Conservation (phyloP, 2,888 invertebrate genomes). For the Sepioteuthis lessoniana region DNA sequence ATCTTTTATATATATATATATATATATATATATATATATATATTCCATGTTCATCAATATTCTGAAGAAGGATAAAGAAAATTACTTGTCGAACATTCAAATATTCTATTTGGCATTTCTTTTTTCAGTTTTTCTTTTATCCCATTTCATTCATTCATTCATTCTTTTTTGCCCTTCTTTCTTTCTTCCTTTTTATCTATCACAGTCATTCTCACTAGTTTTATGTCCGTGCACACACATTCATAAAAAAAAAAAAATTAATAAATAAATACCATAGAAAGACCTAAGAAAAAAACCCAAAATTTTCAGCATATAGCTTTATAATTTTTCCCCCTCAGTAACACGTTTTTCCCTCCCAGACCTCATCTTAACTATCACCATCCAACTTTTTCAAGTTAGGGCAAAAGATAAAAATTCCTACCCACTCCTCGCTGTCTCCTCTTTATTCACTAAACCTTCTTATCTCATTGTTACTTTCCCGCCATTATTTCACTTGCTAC, state of each 20-base stretch:
- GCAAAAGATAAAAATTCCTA: background rate
- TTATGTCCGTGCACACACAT: background rate
- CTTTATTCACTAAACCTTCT: background rate
- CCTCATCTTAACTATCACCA: background rate
- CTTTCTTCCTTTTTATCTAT: background rate
- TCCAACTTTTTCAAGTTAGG: constrained; percentile 33
- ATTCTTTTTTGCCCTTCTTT: background rate
- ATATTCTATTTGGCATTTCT: background rate
- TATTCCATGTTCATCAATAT: background rate
- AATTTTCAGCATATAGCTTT: background rate
- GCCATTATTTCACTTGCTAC: background rate
- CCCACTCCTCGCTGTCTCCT: background rate
- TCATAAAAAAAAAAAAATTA: background rate
- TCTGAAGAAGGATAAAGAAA: background rate
- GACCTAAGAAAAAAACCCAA: background rate
- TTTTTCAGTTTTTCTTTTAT: background rate
- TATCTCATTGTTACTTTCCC: background rate
- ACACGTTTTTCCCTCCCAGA: background rate
- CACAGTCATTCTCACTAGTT: background rate
- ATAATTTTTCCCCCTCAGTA: background rate
- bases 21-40: background rate
- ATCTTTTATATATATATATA: background rate
- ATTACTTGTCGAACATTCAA: background rate
- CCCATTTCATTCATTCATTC: background rate
- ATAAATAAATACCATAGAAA: background rate